These are phyloP conservation scores for Scomberomorus guttatus DNA, from an alignment of 2,797 vertebrate species.

Conservation along the genomic window DNA sequence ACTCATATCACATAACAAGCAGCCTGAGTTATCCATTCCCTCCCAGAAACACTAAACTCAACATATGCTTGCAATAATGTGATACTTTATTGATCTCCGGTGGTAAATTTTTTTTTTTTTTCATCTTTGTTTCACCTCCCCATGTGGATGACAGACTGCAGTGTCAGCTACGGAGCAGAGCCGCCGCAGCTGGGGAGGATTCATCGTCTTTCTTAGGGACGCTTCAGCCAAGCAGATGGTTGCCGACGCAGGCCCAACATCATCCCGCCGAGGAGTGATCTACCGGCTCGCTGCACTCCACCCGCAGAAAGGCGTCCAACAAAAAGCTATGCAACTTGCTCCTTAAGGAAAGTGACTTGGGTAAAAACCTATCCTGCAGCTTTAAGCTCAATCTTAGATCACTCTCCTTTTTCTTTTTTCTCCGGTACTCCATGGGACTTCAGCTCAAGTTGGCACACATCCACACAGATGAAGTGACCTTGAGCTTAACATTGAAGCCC, in stretches of 20 bases:
- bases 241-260: constrained; percentile 22
- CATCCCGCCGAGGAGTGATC: constrained; percentile 28
- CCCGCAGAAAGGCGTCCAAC: constrained; percentile 6
- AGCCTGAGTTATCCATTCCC: constrained; percentile 29
- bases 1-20: constrained; percentile 42
- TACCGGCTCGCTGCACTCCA: constrained; percentile 29
- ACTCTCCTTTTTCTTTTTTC: neutral
- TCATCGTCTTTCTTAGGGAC: constrained; percentile 1
- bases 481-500: constrained; percentile 45
- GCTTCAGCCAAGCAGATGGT: constrained; percentile 34
- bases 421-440: constrained; percentile 19
- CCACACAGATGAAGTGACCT: constrained; percentile 50
- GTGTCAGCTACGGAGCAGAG: constrained; percentile 14
- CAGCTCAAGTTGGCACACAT: constrained; percentile 33
- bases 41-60: constrained; percentile 46
- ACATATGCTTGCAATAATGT: constrained; percentile 43
- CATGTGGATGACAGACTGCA: constrained; percentile 31
- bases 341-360: neutral
- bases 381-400: constrained; percentile 1
- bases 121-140: constrained; percentile 8
- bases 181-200: constrained; percentile 23
- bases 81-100: constrained; percentile 57
- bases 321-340: neutral
- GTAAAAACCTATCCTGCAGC: neutral
- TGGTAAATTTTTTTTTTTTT: constrained; percentile 19